Evolutionary conservation across 1,140 invertebrate species (phyloP).

Genomic region (Phthorimaea operculella): DNA sequence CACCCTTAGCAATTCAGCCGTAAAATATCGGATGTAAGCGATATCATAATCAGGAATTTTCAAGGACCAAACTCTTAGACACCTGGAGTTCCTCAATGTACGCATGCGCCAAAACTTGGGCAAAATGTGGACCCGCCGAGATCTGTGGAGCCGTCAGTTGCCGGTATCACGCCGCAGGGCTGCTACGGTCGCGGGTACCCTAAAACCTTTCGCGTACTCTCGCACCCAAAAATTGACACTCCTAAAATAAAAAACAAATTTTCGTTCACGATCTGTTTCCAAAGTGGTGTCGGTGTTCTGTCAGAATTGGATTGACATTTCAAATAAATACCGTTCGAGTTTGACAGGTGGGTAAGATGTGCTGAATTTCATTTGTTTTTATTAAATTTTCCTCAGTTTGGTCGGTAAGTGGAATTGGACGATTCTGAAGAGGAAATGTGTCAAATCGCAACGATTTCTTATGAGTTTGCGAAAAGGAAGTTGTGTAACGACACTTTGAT

Average conservation of each 20-base stretch:
- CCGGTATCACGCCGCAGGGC: neutral
- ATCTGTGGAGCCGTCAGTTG: neutral
- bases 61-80: neutral
- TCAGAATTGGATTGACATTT: conserved; percentile 1
- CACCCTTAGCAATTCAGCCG: neutral
- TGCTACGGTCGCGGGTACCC: neutral
- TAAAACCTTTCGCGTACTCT: too few relatives aligned
- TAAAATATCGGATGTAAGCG: conserved; percentile 1
- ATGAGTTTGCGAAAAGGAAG: too few relatives aligned
- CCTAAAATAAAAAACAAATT: too few relatives aligned
- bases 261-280: neutral
- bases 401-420: too few relatives aligned
- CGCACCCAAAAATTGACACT: too few relatives aligned
- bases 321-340: neutral
- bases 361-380: neutral
- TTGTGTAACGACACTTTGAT: too few relatives aligned
- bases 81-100: neutral
- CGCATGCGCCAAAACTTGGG: neutral
- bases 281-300: neutral
- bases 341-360: neutral
- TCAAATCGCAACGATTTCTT: too few relatives aligned
- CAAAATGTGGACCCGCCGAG: neutral
- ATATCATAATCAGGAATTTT: neutral
- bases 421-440: too few relatives aligned
- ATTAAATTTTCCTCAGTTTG: neutral